phyloP scores from a whole-genome alignment of 1,140 invertebrate genomes.

The Plectrocnemia conspersa region DNA sequence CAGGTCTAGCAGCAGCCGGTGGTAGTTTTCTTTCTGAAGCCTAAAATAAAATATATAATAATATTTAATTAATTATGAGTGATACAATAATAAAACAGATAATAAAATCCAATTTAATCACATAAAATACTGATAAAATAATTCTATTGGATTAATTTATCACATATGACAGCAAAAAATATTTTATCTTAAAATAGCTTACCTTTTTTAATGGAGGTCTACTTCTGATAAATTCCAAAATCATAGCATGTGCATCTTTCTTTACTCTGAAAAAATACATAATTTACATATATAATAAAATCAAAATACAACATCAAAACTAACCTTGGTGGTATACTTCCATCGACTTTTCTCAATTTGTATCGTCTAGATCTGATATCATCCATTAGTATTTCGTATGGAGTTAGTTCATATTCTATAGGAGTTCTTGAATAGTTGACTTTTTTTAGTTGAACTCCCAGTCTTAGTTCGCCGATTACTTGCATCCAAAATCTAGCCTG shows the following conservation, averaged over 20 bases:
- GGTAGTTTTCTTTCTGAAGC: conserved; percentile 84
- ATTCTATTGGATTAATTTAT: conserved; percentile 6
- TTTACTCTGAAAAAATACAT: conserved; percentile 60
- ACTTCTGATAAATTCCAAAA: conserved; percentile 93
- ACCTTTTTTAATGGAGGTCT: conserved; percentile 90
- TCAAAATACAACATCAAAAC: not conserved
- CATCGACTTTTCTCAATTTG: conserved; percentile 77
- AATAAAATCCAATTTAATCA: too few relatives aligned
- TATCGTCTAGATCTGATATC: conserved; percentile 88
- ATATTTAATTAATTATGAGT: too few relatives aligned
- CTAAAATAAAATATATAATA: conserved; percentile 54
- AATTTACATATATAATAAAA: conserved; percentile 6
- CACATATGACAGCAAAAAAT: too few relatives aligned
- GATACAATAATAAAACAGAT: too few relatives aligned
- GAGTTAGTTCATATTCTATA: conserved; percentile 91
- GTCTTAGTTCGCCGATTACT: conserved; percentile 79
- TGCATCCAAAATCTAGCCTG: conserved; percentile 96
- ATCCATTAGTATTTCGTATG: conserved; percentile 95
- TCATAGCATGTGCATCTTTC: conserved; percentile 91
- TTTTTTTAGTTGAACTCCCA: conserved; percentile 89
- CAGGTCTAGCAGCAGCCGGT: conserved; percentile 63
- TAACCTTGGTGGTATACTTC: conserved; percentile 67
- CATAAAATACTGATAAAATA: conserved; percentile 19
- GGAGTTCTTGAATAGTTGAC: conserved; percentile 66
- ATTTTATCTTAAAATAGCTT: conserved; percentile 39